Evolutionary conservation across 1,140 invertebrate species (phyloP).

Genomic region (Bilobella aurantiaca): DNA sequence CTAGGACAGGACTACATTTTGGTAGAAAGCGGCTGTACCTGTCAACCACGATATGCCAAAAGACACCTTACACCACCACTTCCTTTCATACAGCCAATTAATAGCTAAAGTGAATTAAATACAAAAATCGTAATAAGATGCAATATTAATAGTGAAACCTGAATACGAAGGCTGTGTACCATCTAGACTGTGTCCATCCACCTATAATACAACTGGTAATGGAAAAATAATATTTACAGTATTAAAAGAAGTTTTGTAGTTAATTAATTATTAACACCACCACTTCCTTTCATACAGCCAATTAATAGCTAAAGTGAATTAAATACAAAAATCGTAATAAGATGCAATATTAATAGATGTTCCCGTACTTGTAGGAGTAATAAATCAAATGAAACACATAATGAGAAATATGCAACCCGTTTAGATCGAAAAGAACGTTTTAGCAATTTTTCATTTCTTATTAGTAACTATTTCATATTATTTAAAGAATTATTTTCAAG

Average conservation of each 20-base stretch:
- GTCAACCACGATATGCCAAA: slow-evolving; percentile 64
- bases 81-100: slow-evolving; percentile 28
- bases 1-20: slow-evolving; percentile 73
- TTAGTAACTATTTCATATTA: no score
- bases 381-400: neutral
- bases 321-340: neutral
- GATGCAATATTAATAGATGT: no score
- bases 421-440: neutral
- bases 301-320: neutral
- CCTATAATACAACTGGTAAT: slow-evolving; percentile 83
- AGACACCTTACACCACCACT: slow-evolving; percentile 31
- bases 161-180: slow-evolving; percentile 43
- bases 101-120: neutral
- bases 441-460: neutral
- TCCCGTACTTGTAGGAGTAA: neutral
- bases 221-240: no score
- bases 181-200: slow-evolving; percentile 66
- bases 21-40: slow-evolving; percentile 82
- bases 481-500: no score
- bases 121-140: neutral
- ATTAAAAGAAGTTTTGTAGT: no score
- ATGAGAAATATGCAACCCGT: neutral
- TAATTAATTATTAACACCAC: no score
- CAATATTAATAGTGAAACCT: no score
- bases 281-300: slow-evolving; percentile 30